Base-by-base conservation (phyloP, 1,140 invertebrate genomes). In the Cheumatopsyche charites region DNA sequence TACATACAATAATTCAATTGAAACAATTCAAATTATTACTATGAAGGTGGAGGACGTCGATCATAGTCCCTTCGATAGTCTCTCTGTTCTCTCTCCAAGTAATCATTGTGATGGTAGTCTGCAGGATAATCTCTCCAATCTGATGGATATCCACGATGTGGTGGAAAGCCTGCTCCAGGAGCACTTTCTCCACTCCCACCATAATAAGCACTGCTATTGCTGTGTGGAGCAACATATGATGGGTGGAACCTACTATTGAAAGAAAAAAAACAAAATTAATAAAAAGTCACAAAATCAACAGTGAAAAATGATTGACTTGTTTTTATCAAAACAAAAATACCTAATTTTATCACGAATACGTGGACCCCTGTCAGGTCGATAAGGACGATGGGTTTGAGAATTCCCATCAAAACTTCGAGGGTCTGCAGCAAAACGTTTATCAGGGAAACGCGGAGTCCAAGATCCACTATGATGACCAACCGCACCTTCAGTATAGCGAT, bases 341-440 rank as follows among this genome's bases (percentile, higher is more conserved):
- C 83, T 78, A 76, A 82, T 79, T 73, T 84, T 84, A 68, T 84
- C 83, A 67, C 82, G 82, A 6, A 78, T 78, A 4, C 82, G 75
- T 9, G 80, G 73, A 63, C 79, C 82, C 55, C 83, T 79, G 61
- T 84, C 82, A 25, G 78, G 77, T 25, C 82, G 79, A 43, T 73
- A 75, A 26, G 62, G 21, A 13, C 71, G 68, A 21, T 70, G 26
- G 26, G 63, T 49, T 23, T 36, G 42, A 11, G 52, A 29, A 9
- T 63, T 25, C 17, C 71, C 70, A 26, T 76, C 74, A 49, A 71
- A 76, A 17, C 21, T 42, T 0, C 74, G 23, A 21, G 71, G 74
- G 42, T 75, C 74, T 5, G 63, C 62, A 12, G 36, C 15, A 7
- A 55, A n/a, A 21, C 74, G 52, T 58, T 75, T 75, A 9, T 75